Evolutionary conservation across 1,140 invertebrate genomes (phyloP).

Genomic region (Melipona quadrifasciata): DNA sequence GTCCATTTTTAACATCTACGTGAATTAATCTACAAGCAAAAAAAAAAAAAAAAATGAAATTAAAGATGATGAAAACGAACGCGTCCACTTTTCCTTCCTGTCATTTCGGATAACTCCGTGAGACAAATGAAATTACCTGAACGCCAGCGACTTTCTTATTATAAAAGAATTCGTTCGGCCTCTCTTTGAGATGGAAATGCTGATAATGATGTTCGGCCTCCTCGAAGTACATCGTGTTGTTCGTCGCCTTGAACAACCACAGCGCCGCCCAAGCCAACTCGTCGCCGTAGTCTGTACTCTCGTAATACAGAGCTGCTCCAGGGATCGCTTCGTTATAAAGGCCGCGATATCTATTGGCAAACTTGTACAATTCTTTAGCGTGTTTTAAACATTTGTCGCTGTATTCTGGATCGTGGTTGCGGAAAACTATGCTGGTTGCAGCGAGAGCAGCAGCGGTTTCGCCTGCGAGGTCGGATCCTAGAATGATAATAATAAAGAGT

Average conservation of each 20-base stretch:
- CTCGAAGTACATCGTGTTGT: constrained; percentile 81
- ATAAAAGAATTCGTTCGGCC: constrained; percentile 83
- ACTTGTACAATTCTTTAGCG: constrained; percentile 84
- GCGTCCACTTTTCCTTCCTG: no score
- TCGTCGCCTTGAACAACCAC: constrained; percentile 85
- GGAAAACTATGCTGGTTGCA: constrained; percentile 83
- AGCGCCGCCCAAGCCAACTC: constrained; percentile 85
- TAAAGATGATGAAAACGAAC: no score
- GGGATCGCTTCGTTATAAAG: constrained; percentile 84
- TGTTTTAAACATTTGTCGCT: constrained; percentile 81
- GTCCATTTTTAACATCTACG: no score
- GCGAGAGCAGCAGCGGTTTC: constrained; percentile 85
- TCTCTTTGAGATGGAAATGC: constrained; percentile 80
- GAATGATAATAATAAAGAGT: background rate
- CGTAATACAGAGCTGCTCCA: constrained; percentile 82
- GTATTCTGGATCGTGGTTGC: constrained; percentile 80
- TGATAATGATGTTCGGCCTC: constrained; percentile 82
- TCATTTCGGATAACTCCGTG: background rate
- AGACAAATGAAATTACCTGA: constrained; percentile 77
- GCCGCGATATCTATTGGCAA: constrained; percentile 83
- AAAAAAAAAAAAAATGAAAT: no score
- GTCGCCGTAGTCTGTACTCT: constrained; percentile 84
- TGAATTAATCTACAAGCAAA: no score
- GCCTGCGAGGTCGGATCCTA: constrained; percentile 85
- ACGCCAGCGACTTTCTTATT: constrained; percentile 84